Evolutionary conservation across 2,888 invertebrate species (phyloP).

Genomic region (Lithophane socia): DNA sequence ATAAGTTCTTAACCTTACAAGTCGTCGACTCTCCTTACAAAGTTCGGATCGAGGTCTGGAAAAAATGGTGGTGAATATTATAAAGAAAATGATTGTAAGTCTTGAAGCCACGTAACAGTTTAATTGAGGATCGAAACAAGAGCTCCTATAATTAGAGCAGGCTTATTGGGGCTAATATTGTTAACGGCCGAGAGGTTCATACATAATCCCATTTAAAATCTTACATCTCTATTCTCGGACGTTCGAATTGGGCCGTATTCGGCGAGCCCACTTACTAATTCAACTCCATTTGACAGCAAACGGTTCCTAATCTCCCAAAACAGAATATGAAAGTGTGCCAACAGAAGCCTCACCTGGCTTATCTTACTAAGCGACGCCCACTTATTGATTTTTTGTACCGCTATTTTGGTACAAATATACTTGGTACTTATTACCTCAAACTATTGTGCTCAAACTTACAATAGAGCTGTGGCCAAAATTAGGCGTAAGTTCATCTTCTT

Average conservation of each 20-base stretch:
- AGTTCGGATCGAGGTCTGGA: neutral
- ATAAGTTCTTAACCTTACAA: neutral
- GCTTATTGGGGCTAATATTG: slow-evolving; percentile 6
- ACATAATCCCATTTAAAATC: slow-evolving; percentile 8
- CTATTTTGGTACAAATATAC: slow-evolving; percentile 44
- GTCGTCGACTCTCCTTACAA: neutral
- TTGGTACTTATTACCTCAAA: neutral
- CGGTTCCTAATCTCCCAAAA: slow-evolving; percentile 42
- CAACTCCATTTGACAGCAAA: slow-evolving; percentile 33
- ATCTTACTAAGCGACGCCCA: slow-evolving; percentile 37
- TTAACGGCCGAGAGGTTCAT: neutral
- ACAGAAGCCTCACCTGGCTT: slow-evolving; percentile 64
- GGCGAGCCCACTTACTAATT: slow-evolving; percentile 32
- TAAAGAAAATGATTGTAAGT: too few relatives aligned
- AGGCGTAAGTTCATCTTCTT: neutral
- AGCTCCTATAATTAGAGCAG: neutral
- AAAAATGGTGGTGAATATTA: too few relatives aligned
- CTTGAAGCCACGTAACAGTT: neutral
- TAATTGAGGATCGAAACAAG: neutral
- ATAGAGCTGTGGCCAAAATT: neutral
- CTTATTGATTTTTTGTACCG: slow-evolving; percentile 61
- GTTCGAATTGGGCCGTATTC: slow-evolving; percentile 1
- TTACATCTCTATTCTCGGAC: neutral
- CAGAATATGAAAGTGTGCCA: slow-evolving; percentile 49
- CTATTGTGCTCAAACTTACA: neutral